These are phyloP conservation scores for Eulemur albifrons DNA, from an alignment of 2,797 vertebrate genomes.

Conservation along the genomic window DNA sequence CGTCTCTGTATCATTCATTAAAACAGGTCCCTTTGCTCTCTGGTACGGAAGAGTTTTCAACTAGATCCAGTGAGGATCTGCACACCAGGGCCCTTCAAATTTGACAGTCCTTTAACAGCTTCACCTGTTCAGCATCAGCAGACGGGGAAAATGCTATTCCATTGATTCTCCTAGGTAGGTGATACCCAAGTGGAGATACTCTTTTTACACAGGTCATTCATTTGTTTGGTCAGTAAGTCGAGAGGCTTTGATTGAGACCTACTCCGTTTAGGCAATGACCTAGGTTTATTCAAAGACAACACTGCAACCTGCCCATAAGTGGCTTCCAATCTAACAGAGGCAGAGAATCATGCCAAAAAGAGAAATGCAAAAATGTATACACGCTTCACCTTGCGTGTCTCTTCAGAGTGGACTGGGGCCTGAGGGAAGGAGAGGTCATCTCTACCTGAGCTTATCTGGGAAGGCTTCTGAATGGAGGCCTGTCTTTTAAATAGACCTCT, in stretches of 20 bases:
- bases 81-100: fast-evolving
- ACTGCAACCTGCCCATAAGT: background rate
- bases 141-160: background rate
- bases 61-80: background rate
- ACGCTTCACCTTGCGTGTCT: background rate
- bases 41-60: background rate
- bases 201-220: background rate
- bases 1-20: background rate
- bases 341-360: background rate
- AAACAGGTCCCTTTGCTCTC: background rate
- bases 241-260: background rate
- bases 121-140: background rate
- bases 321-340: background rate
- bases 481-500: background rate
- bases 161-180: background rate
- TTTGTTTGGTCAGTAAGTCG: background rate
- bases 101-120: background rate
- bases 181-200: background rate
- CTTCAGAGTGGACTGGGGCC: background rate
- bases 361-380: no score
- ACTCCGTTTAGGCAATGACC: background rate
- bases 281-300: background rate
- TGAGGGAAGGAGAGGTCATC: background rate
- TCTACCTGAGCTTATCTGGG: background rate
- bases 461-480: background rate